Percentiles rank a stretch among this genome's conserved stretches.
These are phyloP conservation scores for Hydropsyche tenuis DNA, from an alignment of 1,140 invertebrate species.

Conservation along the genomic window DNA sequence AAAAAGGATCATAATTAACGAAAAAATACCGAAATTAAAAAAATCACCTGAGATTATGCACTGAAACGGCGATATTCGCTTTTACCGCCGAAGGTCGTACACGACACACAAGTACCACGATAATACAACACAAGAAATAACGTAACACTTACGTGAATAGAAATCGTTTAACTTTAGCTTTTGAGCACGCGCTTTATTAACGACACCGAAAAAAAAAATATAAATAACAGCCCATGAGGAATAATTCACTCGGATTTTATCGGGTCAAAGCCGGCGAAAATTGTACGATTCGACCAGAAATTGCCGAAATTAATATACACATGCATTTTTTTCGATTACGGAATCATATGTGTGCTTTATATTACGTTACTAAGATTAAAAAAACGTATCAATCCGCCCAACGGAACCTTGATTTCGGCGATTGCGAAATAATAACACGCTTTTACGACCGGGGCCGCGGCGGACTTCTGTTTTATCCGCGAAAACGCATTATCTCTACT, in stretches of 20 bases:
- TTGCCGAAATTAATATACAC: no score
- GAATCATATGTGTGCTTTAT: no score
- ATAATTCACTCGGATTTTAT: no score
- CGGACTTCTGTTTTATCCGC: not conserved
- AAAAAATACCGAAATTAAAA: no score
- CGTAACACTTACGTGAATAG: constrained; percentile 25
- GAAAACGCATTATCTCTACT: not conserved
- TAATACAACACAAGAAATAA: not conserved
- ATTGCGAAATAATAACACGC: no score
- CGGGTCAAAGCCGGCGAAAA: no score
- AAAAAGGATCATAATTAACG: constrained; percentile 11
- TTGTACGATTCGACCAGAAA: no score
- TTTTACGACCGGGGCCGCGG: not conserved
- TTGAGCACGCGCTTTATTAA: not conserved
- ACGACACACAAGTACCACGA: constrained; percentile 3
- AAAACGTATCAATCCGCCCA: not conserved
- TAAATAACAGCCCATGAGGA: no score
- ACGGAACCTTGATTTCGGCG: not conserved
- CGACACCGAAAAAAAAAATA: not conserved
- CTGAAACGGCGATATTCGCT: not conserved
- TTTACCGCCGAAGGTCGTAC: constrained; percentile 24
- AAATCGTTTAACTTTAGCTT: constrained; percentile 13
- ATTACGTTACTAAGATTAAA: not conserved
- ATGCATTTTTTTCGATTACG: no score
- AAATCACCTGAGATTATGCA: constrained; percentile 9